These are phyloP conservation scores for Ips typographus DNA, from an alignment of 1,140 invertebrate species.

Conservation along the genomic window DNA sequence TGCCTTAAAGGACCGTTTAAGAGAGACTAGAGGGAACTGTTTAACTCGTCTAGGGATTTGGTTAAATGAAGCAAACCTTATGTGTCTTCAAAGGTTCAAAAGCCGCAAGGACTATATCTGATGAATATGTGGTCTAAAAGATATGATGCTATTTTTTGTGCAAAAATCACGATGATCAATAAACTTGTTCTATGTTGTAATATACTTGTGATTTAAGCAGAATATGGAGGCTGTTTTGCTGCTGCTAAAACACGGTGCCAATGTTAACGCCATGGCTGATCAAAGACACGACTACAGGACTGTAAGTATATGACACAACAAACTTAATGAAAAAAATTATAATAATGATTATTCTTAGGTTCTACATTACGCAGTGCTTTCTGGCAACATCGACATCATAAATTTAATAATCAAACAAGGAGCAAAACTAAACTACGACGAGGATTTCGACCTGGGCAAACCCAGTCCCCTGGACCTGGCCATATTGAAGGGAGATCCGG, in stretches of 20 bases:
- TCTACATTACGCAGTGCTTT: constrained; percentile 83
- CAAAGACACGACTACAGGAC: constrained; percentile 78
- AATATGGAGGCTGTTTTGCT: constrained; percentile 76
- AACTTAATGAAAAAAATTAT: not conserved
- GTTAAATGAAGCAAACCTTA: no score
- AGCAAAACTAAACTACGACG: constrained; percentile 67
- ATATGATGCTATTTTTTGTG: no score
- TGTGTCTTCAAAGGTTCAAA: no score
- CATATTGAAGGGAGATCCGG: constrained; percentile 77
- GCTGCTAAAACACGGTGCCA: constrained; percentile 75
- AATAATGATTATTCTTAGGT: constrained; percentile 48
- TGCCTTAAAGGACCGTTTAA: no score
- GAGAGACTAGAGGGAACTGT: no score
- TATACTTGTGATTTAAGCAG: constrained; percentile 50
- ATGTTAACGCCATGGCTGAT: constrained; percentile 81
- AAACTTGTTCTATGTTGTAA: not conserved
- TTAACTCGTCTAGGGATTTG: no score
- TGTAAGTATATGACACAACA: constrained; percentile 45
- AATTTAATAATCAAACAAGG: constrained; percentile 82
- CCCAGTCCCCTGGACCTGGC: constrained; percentile 82
- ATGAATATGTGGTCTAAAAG: no score
- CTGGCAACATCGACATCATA: constrained; percentile 74
- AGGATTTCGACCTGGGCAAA: constrained; percentile 69
- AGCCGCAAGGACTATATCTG: no score
- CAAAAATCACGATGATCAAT: no score